Conservation (phyloP, 2,888 invertebrate genomes). For the Lasioglossum vierecki region DNA sequence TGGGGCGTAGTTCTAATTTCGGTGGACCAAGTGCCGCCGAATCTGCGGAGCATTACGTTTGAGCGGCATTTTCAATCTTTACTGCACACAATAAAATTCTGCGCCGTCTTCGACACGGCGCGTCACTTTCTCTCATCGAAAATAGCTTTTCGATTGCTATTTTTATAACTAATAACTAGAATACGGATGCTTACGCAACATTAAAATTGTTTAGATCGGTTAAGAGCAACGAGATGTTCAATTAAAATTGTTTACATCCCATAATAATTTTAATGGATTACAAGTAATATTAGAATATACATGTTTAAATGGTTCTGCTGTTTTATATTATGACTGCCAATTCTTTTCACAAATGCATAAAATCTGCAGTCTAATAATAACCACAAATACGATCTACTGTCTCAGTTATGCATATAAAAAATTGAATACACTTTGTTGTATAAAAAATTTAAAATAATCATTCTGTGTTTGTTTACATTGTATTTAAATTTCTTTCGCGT, state of each 20-base stretch:
- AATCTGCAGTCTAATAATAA: too few relatives aligned
- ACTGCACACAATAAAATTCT: conserved; percentile 35
- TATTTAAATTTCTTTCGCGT: too few relatives aligned
- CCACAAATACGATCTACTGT: too few relatives aligned
- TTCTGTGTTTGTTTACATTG: too few relatives aligned
- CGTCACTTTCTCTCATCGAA: not conserved
- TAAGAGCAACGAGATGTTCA: not conserved
- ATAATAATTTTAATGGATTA: too few relatives aligned
- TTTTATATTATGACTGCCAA: too few relatives aligned
- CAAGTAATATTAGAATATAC: too few relatives aligned
- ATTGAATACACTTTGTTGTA: too few relatives aligned
- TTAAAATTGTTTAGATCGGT: not conserved
- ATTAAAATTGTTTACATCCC: not conserved
- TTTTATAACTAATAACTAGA: not conserved
- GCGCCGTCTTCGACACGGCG: not conserved
- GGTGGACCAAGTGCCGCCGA: conserved; percentile 66
- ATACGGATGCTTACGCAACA: not conserved
- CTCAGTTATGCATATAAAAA: too few relatives aligned
- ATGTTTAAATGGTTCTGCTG: too few relatives aligned
- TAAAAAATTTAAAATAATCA: too few relatives aligned
- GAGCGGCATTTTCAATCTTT: conserved; percentile 54
- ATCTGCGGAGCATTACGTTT: conserved; percentile 46
- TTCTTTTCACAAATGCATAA: too few relatives aligned
- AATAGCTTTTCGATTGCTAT: not conserved
- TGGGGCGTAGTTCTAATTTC: conserved; percentile 77